Evolutionary conservation across 2,113 vertebrate genomes (phyloP), one percentile per base, ranked within the genome.

Genomic region (crab-eating macaque (Macaca fascicularis)): DNA sequence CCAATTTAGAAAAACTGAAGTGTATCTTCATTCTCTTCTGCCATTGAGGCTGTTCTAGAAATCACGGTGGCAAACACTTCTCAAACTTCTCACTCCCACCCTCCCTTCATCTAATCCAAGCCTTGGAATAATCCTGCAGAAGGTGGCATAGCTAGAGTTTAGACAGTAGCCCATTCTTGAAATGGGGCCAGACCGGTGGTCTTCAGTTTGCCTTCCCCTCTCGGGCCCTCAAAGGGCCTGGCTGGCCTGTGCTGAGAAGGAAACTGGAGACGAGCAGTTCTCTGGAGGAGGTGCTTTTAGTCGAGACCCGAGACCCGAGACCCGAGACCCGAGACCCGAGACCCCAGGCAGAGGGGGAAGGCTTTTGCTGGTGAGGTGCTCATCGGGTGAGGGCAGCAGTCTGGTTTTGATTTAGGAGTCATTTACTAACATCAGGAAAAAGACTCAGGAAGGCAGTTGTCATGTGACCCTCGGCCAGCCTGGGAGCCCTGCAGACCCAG

Each of bases 371-470:
- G 69, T 0, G 50, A 74, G 84, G 81, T 30, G 32, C 72, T 87
- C 3, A 3, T 84, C 30, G 85, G 80, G 75, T 5, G 22, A 30
- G 75, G 69, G 84, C 43, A 4, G 2, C 0, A 0, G 43, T 57
- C 97, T 98, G 98, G 76, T 93, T 96, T 85, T 74, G 86, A 97
- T 98, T 97, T 97, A 95, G n/a, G 3, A 10, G 12, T 82, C 89
- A 96, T 90, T 97, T 93, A 94, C 61, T n/a, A 9, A 0, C 2
- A 8, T 59, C 89, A 82, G 91, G 64, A 87, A 30, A 57, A 35
- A 35, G 23, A 64, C 52, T 93, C 50, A 8, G 94, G 80, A 75
- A 93, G 88, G 94, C 91, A 74, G 81, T 82, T 22, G 45, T 23
- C 93, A 94, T 0, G 16, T 94, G 95, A 61, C 91, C 78, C 22